Evolutionary conservation across 2,888 invertebrate genomes (phyloP).

Genomic region (Plemyria rubiginata): DNA sequence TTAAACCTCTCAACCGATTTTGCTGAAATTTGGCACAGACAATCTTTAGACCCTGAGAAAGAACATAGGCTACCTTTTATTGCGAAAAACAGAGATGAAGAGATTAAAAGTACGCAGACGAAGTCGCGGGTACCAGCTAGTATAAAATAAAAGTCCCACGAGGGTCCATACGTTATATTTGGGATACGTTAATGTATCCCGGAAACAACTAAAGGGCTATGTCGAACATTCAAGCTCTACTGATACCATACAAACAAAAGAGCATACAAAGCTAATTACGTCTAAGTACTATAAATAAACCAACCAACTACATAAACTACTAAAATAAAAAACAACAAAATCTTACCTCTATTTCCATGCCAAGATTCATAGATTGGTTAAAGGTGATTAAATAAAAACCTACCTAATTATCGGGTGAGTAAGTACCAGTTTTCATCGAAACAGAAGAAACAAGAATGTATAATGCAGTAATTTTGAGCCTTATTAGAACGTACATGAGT

Average conservation of each 20-base stretch:
- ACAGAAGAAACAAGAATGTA: not conserved
- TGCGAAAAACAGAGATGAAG: no score
- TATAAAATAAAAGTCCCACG: no score
- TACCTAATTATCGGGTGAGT: not conserved
- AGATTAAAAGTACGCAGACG: no score
- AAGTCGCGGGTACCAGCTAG: no score
- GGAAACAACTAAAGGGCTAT: no score
- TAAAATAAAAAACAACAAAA: conserved; percentile 1
- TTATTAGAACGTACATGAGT: conserved; percentile 12
- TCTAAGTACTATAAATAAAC: not conserved
- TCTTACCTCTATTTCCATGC: conserved; percentile 39
- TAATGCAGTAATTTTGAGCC: conserved; percentile 54
- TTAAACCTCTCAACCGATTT: no score
- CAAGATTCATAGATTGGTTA: conserved; percentile 10
- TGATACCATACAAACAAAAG: not conserved
- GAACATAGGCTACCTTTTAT: no score
- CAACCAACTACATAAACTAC: not conserved
- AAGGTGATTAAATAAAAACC: not conserved
- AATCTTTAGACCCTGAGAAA: no score
- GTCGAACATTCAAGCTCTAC: no score
- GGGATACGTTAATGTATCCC: no score
- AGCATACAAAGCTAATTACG: not conserved
- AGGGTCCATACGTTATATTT: no score
- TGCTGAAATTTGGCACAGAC: no score
- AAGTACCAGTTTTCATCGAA: conserved; percentile 2